Conservation (phyloP, 2,888 invertebrate genomes). For the Pachycephus smyrnensis region DNA sequence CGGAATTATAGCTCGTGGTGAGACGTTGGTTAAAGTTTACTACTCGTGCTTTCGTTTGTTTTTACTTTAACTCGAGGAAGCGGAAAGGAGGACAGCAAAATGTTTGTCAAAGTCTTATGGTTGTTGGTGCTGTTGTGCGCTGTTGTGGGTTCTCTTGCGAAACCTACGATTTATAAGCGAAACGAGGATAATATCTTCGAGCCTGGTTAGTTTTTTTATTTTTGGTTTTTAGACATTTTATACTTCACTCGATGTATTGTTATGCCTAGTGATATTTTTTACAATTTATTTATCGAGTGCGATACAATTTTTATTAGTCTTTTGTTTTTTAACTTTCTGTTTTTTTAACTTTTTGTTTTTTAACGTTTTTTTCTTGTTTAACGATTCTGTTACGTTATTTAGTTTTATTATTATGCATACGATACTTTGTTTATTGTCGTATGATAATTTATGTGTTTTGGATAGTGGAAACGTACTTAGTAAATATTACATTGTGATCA, state of each 20-base stretch:
- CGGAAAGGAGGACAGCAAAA: constrained; percentile 11
- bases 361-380: not conserved
- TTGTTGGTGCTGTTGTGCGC: constrained; percentile 34
- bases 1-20: not conserved
- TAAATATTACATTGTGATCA: not conserved
- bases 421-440: not conserved
- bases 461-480: not conserved
- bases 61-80: not conserved
- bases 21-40: not conserved
- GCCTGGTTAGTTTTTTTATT: constrained; percentile 46
- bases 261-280: not conserved
- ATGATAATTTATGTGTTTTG: not conserved
- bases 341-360: too few species aligned
- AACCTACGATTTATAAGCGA: constrained; percentile 59
- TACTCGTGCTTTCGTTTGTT: not conserved
- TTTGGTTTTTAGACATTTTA: not conserved
- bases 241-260: too few species aligned
- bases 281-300: not conserved
- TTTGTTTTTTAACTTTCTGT: too few species aligned
- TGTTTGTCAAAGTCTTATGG: constrained; percentile 31
- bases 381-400: not conserved
- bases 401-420: not conserved
- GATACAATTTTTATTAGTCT: not conserved
- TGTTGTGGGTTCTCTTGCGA: constrained; percentile 39
- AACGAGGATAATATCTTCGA: constrained; percentile 60